Evolutionary conservation across 2,113 vertebrate species (phyloP).

Genomic region (Lontra canadensis): DNA sequence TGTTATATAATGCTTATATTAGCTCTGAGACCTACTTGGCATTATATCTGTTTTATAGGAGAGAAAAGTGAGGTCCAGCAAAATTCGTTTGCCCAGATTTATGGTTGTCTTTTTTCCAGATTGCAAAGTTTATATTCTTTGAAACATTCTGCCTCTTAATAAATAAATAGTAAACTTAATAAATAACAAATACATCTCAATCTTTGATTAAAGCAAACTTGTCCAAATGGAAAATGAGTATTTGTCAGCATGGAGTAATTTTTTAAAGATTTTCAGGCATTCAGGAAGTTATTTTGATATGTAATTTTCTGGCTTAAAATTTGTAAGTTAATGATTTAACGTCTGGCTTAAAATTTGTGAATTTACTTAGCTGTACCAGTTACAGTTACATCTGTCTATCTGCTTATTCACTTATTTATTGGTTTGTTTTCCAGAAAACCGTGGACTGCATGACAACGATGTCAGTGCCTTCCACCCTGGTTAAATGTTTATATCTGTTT

Average conservation of each 20-base stretch:
- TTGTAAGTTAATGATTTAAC: neutral
- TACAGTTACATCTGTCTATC: neutral
- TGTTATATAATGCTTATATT: neutral
- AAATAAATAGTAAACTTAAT: neutral
- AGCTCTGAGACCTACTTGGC: neutral
- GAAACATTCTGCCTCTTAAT: neutral
- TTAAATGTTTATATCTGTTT: conserved; percentile 99
- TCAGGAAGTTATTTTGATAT: neutral
- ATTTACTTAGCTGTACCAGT: neutral
- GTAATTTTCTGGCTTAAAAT: neutral
- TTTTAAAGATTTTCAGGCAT: neutral
- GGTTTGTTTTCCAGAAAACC: conserved; percentile 91
- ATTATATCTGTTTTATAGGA: neutral
- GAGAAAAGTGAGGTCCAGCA: neutral
- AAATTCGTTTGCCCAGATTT: neutral
- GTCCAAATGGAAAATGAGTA: neutral
- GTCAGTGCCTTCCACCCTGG: conserved; percentile 98
- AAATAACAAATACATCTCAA: neutral
- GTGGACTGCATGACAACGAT: conserved; percentile 99
- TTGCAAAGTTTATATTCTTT: neutral
- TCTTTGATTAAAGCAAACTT: conserved; percentile 19
- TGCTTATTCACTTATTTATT: conserved; percentile 34
- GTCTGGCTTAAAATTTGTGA: neutral
- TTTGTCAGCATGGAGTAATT: neutral
- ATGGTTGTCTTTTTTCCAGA: neutral